phyloP scores from a whole-genome alignment of 2,888 invertebrate genomes.

The Acleris literana region DNA sequence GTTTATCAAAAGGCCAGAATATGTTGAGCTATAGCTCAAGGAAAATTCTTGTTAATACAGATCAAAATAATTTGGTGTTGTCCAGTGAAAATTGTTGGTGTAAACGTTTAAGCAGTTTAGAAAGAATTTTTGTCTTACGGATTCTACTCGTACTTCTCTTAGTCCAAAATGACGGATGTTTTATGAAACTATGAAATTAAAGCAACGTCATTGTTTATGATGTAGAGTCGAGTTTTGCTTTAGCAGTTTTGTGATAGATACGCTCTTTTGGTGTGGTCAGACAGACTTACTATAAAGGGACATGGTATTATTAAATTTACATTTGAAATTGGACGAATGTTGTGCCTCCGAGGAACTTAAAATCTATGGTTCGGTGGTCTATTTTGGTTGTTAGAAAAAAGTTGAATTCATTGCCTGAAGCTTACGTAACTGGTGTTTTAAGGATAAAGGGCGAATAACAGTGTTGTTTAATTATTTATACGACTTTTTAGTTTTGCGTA shows the following conservation, averaged over 20 bases:
- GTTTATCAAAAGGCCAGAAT: conserved; percentile 36
- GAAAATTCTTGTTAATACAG: background rate
- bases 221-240: no score
- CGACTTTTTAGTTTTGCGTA: no score
- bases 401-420: background rate
- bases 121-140: conserved; percentile 55
- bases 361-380: conserved; percentile 28
- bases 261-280: no score
- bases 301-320: conserved; percentile 48
- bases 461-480: no score
- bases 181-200: no score
- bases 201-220: no score
- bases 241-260: no score
- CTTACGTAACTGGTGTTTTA: no score
- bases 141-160: conserved; percentile 38
- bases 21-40: conserved; percentile 20
- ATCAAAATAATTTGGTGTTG: conserved; percentile 41
- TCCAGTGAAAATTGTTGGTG: conserved; percentile 59
- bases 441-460: no score
- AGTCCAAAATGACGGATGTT: no score
- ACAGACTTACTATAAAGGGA: conserved; percentile 47
- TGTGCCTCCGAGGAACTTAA: conserved; percentile 29
- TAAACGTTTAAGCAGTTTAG: conserved; percentile 64
- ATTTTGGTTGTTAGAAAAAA: conserved; percentile 19
- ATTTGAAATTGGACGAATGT: conserved; percentile 44